phyloP scores from a whole-genome alignment of 2,797 vertebrate species.

The Enteromius argenteus region DNA sequence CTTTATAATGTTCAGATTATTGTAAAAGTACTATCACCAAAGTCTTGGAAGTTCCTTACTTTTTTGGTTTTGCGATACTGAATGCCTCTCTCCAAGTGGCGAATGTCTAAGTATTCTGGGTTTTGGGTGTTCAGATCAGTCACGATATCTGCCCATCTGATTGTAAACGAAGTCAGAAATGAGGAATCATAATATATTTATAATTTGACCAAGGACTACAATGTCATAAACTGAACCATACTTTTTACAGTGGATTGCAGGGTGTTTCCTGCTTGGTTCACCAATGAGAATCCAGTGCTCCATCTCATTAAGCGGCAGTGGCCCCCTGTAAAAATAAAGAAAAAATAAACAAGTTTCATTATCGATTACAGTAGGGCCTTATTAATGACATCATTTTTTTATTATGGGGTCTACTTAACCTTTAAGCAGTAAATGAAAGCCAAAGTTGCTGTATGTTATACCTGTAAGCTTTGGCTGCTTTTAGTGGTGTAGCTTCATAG shows the following conservation, averaged over 20 bases:
- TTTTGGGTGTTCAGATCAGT: slow-evolving; percentile 98
- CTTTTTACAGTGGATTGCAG: slow-evolving; percentile 99
- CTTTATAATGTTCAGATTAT: neutral
- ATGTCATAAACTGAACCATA: slow-evolving; percentile 65
- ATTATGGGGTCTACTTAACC: no score
- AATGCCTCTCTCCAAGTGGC: slow-evolving; percentile 93
- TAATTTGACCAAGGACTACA: neutral
- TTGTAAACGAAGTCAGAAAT: slow-evolving; percentile 48
- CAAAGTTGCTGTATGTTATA: slow-evolving; percentile 62
- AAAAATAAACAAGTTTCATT: neutral
- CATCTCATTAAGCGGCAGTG: slow-evolving; percentile 86
- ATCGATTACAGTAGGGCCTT: neutral
- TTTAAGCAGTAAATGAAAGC: no score
- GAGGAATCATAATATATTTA: neutral
- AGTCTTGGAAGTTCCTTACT: slow-evolving; percentile 69
- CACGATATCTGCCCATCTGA: slow-evolving; percentile 94
- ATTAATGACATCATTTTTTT: no score
- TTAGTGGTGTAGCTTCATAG: slow-evolving; percentile 95
- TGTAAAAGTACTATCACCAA: neutral
- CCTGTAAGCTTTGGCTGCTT: slow-evolving; percentile 95
- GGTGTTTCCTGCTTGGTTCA: slow-evolving; percentile 96
- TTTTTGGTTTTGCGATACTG: slow-evolving; percentile 97
- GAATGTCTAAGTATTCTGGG: slow-evolving; percentile 96
- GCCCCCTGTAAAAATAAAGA: slow-evolving; percentile 76
- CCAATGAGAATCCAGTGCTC: slow-evolving; percentile 98